Evolutionary conservation across 2,113 vertebrate genomes (phyloP).

Genomic region (Hyperoodon ampullatus): DNA sequence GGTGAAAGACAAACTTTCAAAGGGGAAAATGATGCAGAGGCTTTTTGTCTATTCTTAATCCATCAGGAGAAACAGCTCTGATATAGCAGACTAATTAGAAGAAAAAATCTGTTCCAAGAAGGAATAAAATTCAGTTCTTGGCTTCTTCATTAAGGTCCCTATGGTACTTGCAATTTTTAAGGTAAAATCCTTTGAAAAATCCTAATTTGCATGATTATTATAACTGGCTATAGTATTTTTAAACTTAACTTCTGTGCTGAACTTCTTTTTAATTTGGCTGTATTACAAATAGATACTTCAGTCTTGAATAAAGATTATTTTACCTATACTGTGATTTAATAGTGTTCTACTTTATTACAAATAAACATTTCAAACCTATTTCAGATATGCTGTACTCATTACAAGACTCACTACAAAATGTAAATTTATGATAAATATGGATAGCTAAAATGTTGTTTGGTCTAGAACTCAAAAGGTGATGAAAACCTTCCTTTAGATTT

Average conservation of each 20-base stretch:
- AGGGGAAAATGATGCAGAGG: neutral
- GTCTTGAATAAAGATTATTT: neutral
- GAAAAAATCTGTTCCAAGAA: conserved; percentile 1
- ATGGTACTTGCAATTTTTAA: conserved; percentile 47
- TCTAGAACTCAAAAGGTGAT: neutral
- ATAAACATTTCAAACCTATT: neutral
- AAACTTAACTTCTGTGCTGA: neutral
- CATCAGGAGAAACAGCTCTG: neutral
- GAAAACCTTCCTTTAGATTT: neutral
- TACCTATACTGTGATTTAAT: neutral
- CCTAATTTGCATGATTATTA: conserved; percentile 46
- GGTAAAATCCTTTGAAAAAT: neutral
- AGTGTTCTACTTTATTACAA: neutral
- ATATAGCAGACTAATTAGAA: conserved; percentile 9
- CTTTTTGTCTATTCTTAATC: conserved; percentile 37
- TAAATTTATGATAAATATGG: neutral
- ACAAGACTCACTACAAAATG: neutral
- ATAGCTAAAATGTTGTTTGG: neutral
- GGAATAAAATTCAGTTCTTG: conserved; percentile 38
- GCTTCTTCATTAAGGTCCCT: conserved; percentile 6
- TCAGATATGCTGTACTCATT: neutral
- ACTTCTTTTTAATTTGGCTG: neutral
- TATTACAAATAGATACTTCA: neutral
- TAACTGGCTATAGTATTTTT: neutral
- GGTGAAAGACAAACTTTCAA: neutral